Conservation (phyloP, 2,888 invertebrate genomes). For the Alentia gelatinosa region DNA sequence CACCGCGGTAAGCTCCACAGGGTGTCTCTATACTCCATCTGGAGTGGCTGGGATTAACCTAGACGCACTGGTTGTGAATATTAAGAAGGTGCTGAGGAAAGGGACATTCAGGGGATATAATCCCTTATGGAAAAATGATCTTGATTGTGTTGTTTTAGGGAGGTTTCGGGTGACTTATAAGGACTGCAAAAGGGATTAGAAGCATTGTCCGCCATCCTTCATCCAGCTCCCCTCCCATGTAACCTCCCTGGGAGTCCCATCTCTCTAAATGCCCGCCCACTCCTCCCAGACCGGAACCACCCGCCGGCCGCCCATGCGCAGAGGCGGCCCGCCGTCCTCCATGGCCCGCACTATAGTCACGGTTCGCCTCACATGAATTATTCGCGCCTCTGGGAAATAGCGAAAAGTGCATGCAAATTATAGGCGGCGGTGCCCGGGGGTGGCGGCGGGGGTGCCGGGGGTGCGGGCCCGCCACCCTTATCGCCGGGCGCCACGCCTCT, state of each 20-base stretch:
- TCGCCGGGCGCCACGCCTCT: neutral
- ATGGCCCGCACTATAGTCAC: neutral
- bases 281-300: neutral
- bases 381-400: neutral
- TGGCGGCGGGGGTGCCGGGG: neutral
- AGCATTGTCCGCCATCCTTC: neutral
- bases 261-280: neutral
- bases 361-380: constrained; percentile 13
- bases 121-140: no score
- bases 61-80: no score
- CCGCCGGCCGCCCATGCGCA: neutral
- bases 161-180: no score
- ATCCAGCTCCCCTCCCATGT: neutral
- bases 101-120: no score
- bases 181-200: no score
- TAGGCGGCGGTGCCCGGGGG: neutral
- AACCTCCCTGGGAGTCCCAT: neutral
- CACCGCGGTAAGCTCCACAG: neutral
- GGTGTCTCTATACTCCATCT: no score
- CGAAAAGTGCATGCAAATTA: constrained; percentile 31
- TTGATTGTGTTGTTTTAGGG: no score
- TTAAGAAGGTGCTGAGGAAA: no score
- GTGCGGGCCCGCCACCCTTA: neutral
- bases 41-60: neutral
- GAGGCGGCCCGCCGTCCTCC: neutral